Percentiles rank a stretch among this genome's conserved stretches.
Evolutionary conservation across 2,113 vertebrate species (phyloP).

Genomic region (Elachura formosa): DNA sequence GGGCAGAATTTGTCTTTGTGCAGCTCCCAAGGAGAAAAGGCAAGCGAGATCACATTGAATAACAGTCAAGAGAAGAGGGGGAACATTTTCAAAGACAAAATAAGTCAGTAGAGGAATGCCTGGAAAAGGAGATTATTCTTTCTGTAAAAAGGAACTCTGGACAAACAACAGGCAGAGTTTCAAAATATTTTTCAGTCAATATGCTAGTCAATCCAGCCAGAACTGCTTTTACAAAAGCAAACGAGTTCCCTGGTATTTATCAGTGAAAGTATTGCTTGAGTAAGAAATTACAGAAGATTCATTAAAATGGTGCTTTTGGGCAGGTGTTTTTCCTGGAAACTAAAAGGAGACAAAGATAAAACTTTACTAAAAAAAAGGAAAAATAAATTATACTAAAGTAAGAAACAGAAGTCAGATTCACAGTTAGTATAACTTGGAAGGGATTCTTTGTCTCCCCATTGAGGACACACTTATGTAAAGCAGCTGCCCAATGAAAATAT

Average conservation of each 20-base stretch:
- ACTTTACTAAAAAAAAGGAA: rapidly evolving
- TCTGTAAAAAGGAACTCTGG: not conserved
- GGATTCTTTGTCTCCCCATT: not conserved
- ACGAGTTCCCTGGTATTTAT: not conserved
- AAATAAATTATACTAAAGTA: not conserved
- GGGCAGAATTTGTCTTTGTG: slow-evolving; percentile 37
- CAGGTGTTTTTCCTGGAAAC: not conserved
- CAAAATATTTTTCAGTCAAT: not conserved
- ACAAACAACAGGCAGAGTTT: not conserved
- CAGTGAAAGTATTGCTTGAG: not conserved
- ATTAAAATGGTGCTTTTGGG: not conserved
- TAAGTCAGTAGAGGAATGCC: not conserved
- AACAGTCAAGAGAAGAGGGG: not conserved
- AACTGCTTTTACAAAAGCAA: not conserved
- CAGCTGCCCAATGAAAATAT: not conserved
- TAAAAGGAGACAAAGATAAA: not conserved
- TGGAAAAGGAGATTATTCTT: not conserved
- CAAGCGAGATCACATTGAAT: not conserved
- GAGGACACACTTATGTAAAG: not conserved
- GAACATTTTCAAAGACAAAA: slow-evolving; percentile 1
- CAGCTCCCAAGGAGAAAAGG: not conserved
- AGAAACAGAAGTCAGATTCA: not conserved
- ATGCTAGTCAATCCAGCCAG: not conserved
- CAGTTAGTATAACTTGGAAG: not conserved
- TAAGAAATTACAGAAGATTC: not conserved